Percentiles rank a stretch among this genome's conserved stretches.
phyloP scores from a whole-genome alignment of 2,797 vertebrate genomes.

The Malacoraja senta region DNA sequence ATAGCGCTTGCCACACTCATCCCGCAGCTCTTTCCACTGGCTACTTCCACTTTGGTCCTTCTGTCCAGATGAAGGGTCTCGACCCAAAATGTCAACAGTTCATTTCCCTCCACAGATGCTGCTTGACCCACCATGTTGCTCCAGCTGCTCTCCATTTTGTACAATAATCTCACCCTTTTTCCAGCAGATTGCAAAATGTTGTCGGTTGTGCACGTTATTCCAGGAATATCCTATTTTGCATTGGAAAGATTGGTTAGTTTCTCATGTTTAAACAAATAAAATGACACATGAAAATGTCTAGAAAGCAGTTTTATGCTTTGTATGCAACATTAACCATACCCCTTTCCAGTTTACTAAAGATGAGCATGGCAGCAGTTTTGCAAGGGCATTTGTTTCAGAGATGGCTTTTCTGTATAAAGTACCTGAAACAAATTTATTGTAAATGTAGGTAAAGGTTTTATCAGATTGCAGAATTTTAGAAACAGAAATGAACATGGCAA shows the following conservation, averaged over 20 bases:
- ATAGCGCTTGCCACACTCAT: too few species aligned
- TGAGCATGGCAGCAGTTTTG: conserved; percentile 79
- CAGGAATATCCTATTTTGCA: conserved; percentile 60
- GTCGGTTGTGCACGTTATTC: conserved; percentile 69
- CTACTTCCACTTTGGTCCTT: too few species aligned
- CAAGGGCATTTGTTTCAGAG: conserved; percentile 64
- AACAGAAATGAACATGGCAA: background rate
- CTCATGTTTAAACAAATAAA: background rate
- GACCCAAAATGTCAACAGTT: too few species aligned
- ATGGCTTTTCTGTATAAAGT: conserved; percentile 76
- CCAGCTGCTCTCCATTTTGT: background rate
- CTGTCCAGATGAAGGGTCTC: too few species aligned
- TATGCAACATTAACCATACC: conserved; percentile 51
- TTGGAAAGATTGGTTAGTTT: conserved; percentile 44
- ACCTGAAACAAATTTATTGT: conserved; percentile 55
- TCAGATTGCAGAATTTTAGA: background rate
- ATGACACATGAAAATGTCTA: background rate
- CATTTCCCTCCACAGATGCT: too few species aligned
- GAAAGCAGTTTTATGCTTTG: background rate
- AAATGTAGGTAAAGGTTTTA: background rate
- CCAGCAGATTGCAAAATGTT: conserved; percentile 66
- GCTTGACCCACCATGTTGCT: too few species aligned
- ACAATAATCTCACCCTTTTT: conserved; percentile 61
- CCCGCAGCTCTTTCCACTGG: too few species aligned
- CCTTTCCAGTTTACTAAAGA: conserved; percentile 64